These are phyloP conservation scores for Sinelater perroti DNA, from an alignment of 2,888 invertebrate species.

Conservation along the genomic window DNA sequence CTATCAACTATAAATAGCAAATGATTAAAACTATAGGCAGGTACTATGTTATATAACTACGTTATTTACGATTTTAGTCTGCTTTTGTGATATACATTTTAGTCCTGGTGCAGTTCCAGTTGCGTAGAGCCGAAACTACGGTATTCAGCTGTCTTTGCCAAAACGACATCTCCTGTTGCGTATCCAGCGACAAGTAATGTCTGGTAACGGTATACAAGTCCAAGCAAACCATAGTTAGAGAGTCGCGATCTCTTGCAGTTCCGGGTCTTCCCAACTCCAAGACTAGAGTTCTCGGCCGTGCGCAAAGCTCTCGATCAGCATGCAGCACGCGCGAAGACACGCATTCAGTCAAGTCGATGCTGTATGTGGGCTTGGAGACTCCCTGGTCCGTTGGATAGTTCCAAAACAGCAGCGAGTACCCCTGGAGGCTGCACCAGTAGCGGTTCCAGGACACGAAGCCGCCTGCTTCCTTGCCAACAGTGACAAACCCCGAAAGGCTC, in stretches of 20 bases:
- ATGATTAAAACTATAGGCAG: slow-evolving; percentile 2
- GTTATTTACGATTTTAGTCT: too few species aligned
- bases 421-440: slow-evolving; percentile 63
- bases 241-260: slow-evolving; percentile 25
- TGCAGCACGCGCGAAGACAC: slow-evolving; percentile 51
- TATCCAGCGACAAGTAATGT: slow-evolving; percentile 62
- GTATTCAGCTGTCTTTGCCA: slow-evolving; percentile 63
- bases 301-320: slow-evolving; percentile 61
- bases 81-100: slow-evolving; percentile 24
- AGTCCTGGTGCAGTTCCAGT: slow-evolving; percentile 56
- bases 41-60: too few species aligned
- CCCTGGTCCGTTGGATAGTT: slow-evolving; percentile 61
- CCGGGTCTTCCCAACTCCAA: slow-evolving; percentile 50
- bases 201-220: slow-evolving; percentile 40
- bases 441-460: slow-evolving; percentile 62
- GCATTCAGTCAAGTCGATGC: slow-evolving; percentile 58
- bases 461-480: slow-evolving; percentile 59
- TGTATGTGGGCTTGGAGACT: slow-evolving; percentile 52
- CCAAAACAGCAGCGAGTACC: slow-evolving; percentile 60
- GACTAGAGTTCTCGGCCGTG: slow-evolving; percentile 61
- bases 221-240: slow-evolving; percentile 9
- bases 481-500: slow-evolving; percentile 60
- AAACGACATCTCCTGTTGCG: slow-evolving; percentile 58
- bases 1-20: slow-evolving; percentile 9
- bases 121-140: slow-evolving; percentile 57